Evolutionary conservation across 2,888 invertebrate genomes (phyloP).

Genomic region (Phortica okadai): DNA sequence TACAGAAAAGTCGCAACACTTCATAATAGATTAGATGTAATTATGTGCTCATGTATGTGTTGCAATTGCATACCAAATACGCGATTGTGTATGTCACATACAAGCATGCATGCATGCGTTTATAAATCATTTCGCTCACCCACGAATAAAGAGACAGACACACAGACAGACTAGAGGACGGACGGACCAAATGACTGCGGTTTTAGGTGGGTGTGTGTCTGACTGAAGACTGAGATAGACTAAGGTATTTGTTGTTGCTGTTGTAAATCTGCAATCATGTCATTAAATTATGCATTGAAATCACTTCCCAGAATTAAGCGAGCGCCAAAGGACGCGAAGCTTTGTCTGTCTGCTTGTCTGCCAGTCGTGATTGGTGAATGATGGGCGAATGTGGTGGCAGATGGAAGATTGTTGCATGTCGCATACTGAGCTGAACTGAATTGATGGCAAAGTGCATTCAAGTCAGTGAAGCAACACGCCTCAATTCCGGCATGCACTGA

Average conservation of each 20-base stretch:
- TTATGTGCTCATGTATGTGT: conserved; percentile 1
- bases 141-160: no score
- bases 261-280: conserved; percentile 42
- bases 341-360: not conserved
- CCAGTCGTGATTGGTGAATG: not conserved
- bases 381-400: not conserved
- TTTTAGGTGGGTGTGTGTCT: not conserved
- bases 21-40: conserved; percentile 22
- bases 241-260: not conserved
- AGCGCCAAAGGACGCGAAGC: conserved; percentile 28
- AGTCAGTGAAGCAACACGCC: conserved; percentile 3
- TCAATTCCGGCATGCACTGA: not conserved
- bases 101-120: not conserved
- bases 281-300: conserved; percentile 70
- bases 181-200: not conserved
- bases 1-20: not conserved
- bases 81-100: not conserved
- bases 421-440: not conserved
- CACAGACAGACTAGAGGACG: no score
- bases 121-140: conserved; percentile 7
- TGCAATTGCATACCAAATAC: not conserved
- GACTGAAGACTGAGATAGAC: not conserved
- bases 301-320: conserved; percentile 68
- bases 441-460: not conserved
- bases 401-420: conserved; percentile 1